Percentiles rank a stretch among this genome's conserved stretches.
Evolutionary conservation across 2,888 invertebrate species (phyloP).

Genomic region (Drosophila sordidapex): DNA sequence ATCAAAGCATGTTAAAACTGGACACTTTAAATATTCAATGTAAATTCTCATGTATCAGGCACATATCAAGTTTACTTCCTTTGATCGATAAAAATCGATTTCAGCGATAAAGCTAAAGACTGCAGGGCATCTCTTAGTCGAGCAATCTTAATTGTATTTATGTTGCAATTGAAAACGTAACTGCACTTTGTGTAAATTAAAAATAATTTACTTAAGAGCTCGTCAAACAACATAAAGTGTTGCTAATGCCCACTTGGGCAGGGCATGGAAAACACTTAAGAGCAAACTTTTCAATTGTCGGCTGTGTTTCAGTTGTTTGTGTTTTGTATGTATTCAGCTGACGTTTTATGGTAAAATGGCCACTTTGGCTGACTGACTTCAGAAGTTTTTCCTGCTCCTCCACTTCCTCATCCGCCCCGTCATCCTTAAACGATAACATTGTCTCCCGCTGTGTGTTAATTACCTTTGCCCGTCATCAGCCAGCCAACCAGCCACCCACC

Average conservation of each 20-base stretch:
- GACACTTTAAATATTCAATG: not conserved
- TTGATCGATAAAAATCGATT: not conserved
- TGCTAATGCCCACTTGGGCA: not conserved
- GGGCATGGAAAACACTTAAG: slow-evolving; percentile 32
- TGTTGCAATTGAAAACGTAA: not conserved
- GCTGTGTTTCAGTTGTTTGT: not conserved
- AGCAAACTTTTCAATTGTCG: slow-evolving; percentile 35
- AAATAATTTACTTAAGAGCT: not conserved
- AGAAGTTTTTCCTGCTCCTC: not conserved
- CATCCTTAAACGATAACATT: not conserved
- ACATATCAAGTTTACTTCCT: not conserved
- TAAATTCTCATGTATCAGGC: rapidly evolving
- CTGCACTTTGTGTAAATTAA: not conserved
- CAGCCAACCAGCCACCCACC: not conserved
- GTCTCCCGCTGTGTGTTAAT: slow-evolving; percentile 66
- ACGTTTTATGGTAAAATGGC: slow-evolving; percentile 10
- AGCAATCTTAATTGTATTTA: not conserved
- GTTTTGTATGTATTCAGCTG: slow-evolving; percentile 2
- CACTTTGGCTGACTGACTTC: slow-evolving; percentile 47
- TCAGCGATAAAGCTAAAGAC: not conserved
- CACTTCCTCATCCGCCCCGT: rapidly evolving
- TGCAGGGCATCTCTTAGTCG: not conserved
- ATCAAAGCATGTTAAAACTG: too few species aligned
- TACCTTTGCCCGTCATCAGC: slow-evolving; percentile 58
- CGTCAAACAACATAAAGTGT: not conserved